A percentile compares a stretch with the other conserved stretches of the same genome.
Conservation (phyloP, 2,113 vertebrate genomes). For the Callopanchax toddi region DNA sequence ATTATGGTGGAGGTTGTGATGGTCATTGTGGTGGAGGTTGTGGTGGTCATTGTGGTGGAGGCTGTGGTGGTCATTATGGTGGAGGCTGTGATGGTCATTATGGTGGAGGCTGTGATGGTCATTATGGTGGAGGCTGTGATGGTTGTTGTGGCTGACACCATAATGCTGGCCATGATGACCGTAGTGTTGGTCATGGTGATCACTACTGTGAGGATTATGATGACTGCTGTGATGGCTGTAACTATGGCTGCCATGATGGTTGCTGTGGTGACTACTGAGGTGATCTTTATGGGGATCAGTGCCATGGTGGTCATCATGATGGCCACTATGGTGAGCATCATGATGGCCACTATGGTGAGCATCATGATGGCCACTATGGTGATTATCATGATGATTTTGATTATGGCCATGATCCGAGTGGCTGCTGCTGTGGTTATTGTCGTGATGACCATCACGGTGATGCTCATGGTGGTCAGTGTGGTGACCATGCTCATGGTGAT, state of each 20-base stretch:
- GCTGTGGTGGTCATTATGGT: background rate
- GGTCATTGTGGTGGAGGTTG: background rate
- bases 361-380: background rate
- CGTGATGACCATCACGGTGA: conserved; percentile 22
- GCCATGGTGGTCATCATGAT: conserved; percentile 7
- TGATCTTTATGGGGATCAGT: background rate
- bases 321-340: conserved; percentile 22
- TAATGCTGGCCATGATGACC: conserved; percentile 5
- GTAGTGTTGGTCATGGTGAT: conserved; percentile 12
- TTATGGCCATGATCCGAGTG: conserved; percentile 20
- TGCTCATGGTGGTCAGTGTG: conserved; percentile 30
- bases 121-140: conserved; percentile 1
- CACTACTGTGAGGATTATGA: background rate
- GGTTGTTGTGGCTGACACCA: background rate
- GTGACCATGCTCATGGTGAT: conserved; percentile 44
- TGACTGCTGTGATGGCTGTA: background rate
- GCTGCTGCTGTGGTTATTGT: conserved; percentile 2
- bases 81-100: no score
- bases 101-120: conserved; percentile 20
- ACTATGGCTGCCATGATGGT: background rate
- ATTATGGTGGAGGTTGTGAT: conserved; percentile 17
- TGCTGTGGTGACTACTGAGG: background rate
- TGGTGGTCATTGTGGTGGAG: background rate
- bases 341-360: background rate
- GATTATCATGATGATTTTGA: conserved; percentile 9